Conservation (phyloP, 2,888 invertebrate genomes). For the Thysanoteuthis rhombus region DNA sequence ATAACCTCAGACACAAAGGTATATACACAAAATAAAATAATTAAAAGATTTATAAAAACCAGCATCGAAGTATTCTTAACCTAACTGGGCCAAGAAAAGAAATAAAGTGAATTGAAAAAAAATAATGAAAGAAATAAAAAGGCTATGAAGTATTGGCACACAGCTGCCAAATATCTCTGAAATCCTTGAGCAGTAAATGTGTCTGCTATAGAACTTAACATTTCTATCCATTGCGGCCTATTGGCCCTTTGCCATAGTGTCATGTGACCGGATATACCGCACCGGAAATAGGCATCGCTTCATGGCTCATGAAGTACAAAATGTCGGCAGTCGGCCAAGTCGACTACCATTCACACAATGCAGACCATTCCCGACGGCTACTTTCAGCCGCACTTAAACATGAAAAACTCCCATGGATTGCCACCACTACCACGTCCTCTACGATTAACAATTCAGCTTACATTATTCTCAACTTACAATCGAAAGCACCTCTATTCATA, state of each 20-base stretch:
- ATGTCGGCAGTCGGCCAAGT: neutral
- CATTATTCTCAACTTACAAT: neutral
- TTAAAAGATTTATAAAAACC: neutral
- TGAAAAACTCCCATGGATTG: neutral
- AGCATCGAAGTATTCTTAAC: neutral
- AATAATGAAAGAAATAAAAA: neutral
- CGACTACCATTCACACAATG: neutral
- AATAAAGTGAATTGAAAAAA: neutral
- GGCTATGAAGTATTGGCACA: neutral
- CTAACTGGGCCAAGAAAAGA: neutral
- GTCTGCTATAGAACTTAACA: neutral
- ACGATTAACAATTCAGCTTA: neutral
- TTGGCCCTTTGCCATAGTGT: neutral
- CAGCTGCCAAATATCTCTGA: neutral
- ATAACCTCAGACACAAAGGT: neutral
- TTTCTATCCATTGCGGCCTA: neutral
- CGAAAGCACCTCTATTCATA: neutral
- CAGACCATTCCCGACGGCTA: neutral
- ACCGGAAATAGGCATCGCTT: neutral
- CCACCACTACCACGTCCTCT: neutral
- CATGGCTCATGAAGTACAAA: neutral
- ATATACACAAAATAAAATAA: neutral
- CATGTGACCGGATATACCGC: slow-evolving; percentile 12
- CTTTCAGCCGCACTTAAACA: neutral
- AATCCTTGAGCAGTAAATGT: neutral